These are phyloP conservation scores for Balaeniceps rex DNA, from an alignment of 2,113 vertebrate species.

Conservation along the genomic window DNA sequence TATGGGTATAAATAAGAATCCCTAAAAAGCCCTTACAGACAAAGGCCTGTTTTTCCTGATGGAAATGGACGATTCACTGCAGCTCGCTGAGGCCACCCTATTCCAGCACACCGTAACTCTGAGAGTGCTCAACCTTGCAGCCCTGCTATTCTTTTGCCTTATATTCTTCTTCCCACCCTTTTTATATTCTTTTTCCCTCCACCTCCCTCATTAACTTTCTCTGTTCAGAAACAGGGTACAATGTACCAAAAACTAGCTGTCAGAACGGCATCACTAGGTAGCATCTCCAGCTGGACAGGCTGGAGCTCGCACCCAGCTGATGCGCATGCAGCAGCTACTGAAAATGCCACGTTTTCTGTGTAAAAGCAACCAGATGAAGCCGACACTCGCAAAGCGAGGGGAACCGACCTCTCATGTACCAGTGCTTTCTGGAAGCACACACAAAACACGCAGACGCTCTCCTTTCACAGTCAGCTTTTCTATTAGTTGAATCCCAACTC, in stretches of 20 bases:
- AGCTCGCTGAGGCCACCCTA: not conserved
- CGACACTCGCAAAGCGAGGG: accelerated
- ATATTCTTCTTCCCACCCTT: not conserved
- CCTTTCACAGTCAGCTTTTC: not conserved
- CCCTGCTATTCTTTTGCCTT: not conserved
- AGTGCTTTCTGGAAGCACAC: not conserved
- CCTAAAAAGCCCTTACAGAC: not conserved
- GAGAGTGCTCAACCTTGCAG: not conserved
- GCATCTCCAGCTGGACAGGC: not conserved
- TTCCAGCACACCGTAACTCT: accelerated
- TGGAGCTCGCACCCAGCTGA: not conserved
- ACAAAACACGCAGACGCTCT: accelerated
- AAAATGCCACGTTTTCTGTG: not conserved
- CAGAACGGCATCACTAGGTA: not conserved
- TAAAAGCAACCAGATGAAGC: not conserved
- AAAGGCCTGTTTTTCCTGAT: not conserved
- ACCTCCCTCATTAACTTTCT: not conserved
- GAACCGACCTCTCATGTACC: not conserved
- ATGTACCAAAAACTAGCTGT: accelerated
- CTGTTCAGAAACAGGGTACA: not conserved
- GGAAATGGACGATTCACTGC: not conserved
- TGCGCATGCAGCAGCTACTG: not conserved
- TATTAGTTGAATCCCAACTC: accelerated
- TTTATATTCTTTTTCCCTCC: too few species aligned
- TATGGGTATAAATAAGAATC: not conserved